These are phyloP conservation scores for Tinea pellionella DNA, from an alignment of 2,888 invertebrate genomes.

Conservation along the genomic window DNA sequence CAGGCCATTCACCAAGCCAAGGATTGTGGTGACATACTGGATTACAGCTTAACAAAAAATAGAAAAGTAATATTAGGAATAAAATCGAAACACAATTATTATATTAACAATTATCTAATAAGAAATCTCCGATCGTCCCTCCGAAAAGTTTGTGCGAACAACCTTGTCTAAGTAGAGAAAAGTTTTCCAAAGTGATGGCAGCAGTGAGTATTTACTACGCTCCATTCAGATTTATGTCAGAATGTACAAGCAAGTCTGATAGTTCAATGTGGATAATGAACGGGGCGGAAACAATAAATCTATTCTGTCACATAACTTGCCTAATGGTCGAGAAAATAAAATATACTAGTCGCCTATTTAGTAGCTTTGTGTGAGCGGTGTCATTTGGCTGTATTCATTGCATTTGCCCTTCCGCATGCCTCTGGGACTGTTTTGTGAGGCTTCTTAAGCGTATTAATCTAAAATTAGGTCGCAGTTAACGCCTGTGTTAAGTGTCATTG, in stretches of 20 bases:
- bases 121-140: neutral
- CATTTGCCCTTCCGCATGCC: conserved; percentile 37
- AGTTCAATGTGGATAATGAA: conserved; percentile 64
- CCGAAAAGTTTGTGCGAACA: conserved; percentile 14
- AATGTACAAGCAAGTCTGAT: conserved; percentile 19
- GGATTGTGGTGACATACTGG: too few species aligned
- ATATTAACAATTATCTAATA: conserved; percentile 11
- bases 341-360: conserved; percentile 30
- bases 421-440: conserved; percentile 65
- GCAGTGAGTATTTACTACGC: conserved; percentile 38
- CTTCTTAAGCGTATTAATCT: conserved; percentile 69
- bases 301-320: conserved; percentile 58
- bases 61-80: too few species aligned
- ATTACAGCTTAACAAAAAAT: too few species aligned
- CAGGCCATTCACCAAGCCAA: too few species aligned
- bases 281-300: conserved; percentile 68
- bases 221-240: conserved; percentile 66
- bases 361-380: conserved; percentile 28
- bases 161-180: conserved; percentile 38
- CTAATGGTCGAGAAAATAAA: conserved; percentile 52
- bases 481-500: conserved; percentile 19
- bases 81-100: too few species aligned
- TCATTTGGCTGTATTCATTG: conserved; percentile 2
- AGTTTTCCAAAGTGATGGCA: conserved; percentile 32
- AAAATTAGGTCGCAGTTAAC: conserved; percentile 66